These are phyloP conservation scores for Numenius phaeopus DNA, from an alignment of 2,797 vertebrate species.

Conservation along the genomic window DNA sequence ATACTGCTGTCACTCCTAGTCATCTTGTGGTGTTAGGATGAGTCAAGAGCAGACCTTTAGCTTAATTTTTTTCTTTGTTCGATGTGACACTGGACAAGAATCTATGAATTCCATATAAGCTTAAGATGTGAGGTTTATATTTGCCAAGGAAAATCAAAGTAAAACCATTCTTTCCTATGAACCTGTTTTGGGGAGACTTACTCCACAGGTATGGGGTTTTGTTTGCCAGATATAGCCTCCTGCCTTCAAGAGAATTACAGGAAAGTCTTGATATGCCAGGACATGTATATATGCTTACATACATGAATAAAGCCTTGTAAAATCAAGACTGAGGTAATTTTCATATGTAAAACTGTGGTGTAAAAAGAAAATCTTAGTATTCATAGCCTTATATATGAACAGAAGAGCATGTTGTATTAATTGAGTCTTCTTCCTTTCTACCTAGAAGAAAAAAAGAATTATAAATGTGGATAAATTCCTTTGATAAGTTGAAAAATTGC, in stretches of 20 bases:
- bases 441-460: neutral
- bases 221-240: neutral
- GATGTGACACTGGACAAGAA: neutral
- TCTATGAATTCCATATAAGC: neutral
- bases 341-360: neutral
- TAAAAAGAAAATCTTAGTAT: neutral
- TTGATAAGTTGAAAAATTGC: neutral
- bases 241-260: neutral
- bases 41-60: neutral
- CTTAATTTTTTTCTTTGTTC: neutral
- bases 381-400: neutral
- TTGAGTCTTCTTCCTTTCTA: neutral
- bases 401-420: neutral
- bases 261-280: neutral
- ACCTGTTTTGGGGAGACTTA: neutral
- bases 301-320: neutral
- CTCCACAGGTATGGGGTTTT: neutral
- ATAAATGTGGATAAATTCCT: neutral
- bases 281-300: rapidly evolving
- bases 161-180: neutral
- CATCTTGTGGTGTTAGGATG: neutral
- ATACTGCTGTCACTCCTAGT: neutral
- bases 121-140: neutral
- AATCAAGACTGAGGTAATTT: neutral
- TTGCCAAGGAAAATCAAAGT: neutral